Evolutionary conservation across 2,888 invertebrate genomes (phyloP), one percentile per base, ranked within the genome.

Genomic region (Tribolium freemani): DNA sequence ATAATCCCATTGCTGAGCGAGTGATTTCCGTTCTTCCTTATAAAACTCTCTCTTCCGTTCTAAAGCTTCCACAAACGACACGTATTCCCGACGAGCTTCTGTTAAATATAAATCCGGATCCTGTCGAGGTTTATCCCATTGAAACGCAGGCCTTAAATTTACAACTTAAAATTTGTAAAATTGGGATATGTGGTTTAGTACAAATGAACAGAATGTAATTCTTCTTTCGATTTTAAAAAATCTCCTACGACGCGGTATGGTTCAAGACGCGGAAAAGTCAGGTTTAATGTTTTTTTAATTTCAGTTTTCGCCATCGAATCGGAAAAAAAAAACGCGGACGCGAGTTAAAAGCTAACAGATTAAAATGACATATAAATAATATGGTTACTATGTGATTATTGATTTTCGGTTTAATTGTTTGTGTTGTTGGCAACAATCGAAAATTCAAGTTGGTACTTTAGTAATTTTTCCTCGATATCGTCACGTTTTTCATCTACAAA

Each of bases 1-100:
- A 5, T 54, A 10, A 10, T 66, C 13, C 66, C 66, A 66, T 54
- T 66, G 31, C 6, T 20, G 5, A n/a, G 26, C 45, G n/a, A 66
- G 21, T n/a, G 6, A 16, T 5, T 13, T 16, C n/a, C 26, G 0
- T n/a, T 54, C 44, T 9, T 54, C 11, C 20, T 66, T 66, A n/a
- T 66, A 54, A 26, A 44, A 66, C 21, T 66, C 44, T 44, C 50
- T 53, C n/a, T 21, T 53, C 2, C 16, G 11, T 4, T 4, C 66
- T 48, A 61, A 11, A 21, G 13, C 48, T 10, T 46, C 26, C 8
- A 6, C 30, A 8, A 21, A 10, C 9, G 16, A n/a, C 5, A 9
- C 10, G 6, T 61, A 45, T 5, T 5, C 3, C 1, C 48, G 9
- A 20, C 9, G 50, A 16, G 31, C 26, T 51, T 26, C 13, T 11